Evolutionary conservation across 2,888 invertebrate species (phyloP).

Genomic region (Drosophila mimetica): DNA sequence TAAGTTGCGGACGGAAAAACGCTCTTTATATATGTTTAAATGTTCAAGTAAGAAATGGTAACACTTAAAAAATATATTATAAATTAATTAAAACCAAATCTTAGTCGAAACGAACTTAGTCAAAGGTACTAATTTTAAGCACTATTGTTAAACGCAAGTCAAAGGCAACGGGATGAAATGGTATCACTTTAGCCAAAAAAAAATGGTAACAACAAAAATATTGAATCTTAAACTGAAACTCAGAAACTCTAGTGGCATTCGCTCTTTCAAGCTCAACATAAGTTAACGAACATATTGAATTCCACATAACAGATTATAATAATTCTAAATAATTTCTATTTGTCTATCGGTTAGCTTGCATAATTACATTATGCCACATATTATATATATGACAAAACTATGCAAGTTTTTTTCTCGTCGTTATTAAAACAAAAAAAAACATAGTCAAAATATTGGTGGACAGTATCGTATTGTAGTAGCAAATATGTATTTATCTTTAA

Average conservation of each 20-base stretch:
- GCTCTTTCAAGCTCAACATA: slow-evolving; percentile 67
- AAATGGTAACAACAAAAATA: slow-evolving; percentile 28
- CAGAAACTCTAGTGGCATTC: slow-evolving; percentile 49
- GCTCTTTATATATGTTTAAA: slow-evolving; percentile 68
- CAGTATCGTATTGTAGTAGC: slow-evolving; percentile 70
- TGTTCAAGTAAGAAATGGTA: slow-evolving; percentile 55
- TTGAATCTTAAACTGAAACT: slow-evolving; percentile 44
- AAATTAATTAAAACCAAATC: slow-evolving; percentile 64
- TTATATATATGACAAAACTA: slow-evolving; percentile 45
- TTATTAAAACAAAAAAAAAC: slow-evolving; percentile 48
- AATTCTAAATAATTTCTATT: slow-evolving; percentile 58
- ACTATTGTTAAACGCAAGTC: slow-evolving; percentile 65
- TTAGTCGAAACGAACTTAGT: slow-evolving; percentile 71
- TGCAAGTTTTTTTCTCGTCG: slow-evolving; percentile 68
- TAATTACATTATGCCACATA: slow-evolving; percentile 55
- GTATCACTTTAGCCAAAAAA: slow-evolving; percentile 37
- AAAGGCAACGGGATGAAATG: slow-evolving; percentile 34
- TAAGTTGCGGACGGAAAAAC: slow-evolving; percentile 48
- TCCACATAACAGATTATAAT: slow-evolving; percentile 40
- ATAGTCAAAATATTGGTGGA: slow-evolving; percentile 75
- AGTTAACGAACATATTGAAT: slow-evolving; percentile 48
- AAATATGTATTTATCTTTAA: slow-evolving; percentile 66
- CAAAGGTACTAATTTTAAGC: slow-evolving; percentile 73
- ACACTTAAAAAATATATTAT: slow-evolving; percentile 45
- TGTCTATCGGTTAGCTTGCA: slow-evolving; percentile 62